A percentile compares a stretch with the other conserved stretches of the same genome.
These are phyloP conservation scores for Peromyscus melanophrys DNA, from an alignment of 2,797 vertebrate species.

Conservation along the genomic window DNA sequence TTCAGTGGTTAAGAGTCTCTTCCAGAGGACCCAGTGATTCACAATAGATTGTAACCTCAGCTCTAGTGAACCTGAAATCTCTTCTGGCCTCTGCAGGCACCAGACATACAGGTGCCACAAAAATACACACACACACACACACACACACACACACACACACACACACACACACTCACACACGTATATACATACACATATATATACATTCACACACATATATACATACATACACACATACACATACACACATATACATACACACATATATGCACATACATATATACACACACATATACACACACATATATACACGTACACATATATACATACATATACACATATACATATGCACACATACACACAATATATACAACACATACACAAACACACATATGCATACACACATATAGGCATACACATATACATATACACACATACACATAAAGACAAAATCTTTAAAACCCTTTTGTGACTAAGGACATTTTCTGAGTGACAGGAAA, in stretches of 20 bases:
- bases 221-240: neutral
- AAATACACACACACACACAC: neutral
- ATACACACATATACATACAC: neutral
- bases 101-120: neutral
- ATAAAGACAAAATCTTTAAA: neutral
- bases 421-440: neutral
- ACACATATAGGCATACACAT: neutral
- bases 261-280: fast-evolving
- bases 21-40: neutral
- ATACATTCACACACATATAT: neutral
- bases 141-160: neutral
- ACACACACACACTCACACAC: neutral
- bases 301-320: fast-evolving
- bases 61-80: neutral
- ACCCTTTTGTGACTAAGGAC: neutral
- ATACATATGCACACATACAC: neutral
- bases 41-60: neutral
- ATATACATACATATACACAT: neutral
- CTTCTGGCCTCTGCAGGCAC: neutral
- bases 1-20: neutral
- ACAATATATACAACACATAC: neutral
- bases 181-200: fast-evolving
- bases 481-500: neutral
- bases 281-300: neutral
- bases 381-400: neutral